Evolutionary conservation across 2,113 vertebrate species (phyloP).

Genomic region (Thalassoma bifasciatum): DNA sequence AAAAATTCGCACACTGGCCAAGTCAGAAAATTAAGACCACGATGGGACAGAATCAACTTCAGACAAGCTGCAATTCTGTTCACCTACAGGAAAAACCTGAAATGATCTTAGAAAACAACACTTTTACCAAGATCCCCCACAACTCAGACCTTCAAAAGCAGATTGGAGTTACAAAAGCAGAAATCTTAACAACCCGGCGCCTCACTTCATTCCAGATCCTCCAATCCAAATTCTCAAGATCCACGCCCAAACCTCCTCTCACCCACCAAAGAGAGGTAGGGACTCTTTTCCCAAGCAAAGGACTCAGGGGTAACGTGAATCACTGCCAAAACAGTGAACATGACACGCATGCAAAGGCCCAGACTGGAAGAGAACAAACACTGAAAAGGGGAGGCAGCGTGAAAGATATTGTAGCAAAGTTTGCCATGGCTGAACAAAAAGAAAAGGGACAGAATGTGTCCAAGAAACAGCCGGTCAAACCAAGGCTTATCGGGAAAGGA

Average conservation of each 20-base stretch:
- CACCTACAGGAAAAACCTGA: neutral
- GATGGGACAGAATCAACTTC: constrained; percentile 5
- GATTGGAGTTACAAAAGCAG: constrained; percentile 13
- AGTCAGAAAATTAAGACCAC: constrained; percentile 19
- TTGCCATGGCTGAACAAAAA: constrained; percentile 85
- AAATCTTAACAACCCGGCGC: constrained; percentile 37
- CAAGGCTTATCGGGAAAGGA: constrained; percentile 69
- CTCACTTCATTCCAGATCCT: constrained; percentile 91
- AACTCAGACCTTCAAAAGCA: constrained; percentile 3
- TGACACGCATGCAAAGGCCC: constrained; percentile 7
- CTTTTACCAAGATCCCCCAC: neutral
- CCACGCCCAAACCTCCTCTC: constrained; percentile 80
- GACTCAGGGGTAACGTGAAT: constrained; percentile 35
- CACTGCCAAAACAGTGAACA: constrained; percentile 36
- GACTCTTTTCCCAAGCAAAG: constrained; percentile 74
- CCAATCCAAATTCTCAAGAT: constrained; percentile 88
- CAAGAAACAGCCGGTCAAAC: constrained; percentile 49
- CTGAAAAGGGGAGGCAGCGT: constrained; percentile 77
- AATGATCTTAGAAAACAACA: neutral
- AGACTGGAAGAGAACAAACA: constrained; percentile 35
- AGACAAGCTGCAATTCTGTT: constrained; percentile 13
- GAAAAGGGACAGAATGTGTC: constrained; percentile 55
- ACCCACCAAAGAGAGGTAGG: constrained; percentile 89
- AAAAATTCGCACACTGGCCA: neutral
- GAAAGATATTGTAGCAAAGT: constrained; percentile 87